These are phyloP conservation scores for Lophius piscatorius DNA, from an alignment of 2,113 vertebrate species.

Conservation along the genomic window DNA sequence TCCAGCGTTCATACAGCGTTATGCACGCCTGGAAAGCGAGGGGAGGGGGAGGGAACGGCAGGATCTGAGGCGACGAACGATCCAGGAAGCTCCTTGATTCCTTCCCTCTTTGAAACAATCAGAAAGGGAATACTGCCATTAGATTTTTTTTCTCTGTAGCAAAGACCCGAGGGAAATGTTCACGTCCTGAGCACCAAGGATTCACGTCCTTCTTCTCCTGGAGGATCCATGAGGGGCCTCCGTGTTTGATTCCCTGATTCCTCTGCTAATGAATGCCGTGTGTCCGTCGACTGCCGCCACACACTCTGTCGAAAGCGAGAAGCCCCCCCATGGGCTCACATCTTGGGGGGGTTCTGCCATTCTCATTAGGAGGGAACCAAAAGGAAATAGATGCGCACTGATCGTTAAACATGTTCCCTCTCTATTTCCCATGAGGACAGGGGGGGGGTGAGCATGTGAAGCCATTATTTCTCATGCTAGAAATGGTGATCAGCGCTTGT, in stretches of 20 bases:
- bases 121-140: constrained; percentile 57
- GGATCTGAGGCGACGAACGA: constrained; percentile 44
- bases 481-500: constrained; percentile 32
- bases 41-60: constrained; percentile 1
- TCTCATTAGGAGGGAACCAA: constrained; percentile 70
- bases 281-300: constrained; percentile 56
- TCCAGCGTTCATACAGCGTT: constrained; percentile 38
- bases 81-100: constrained; percentile 55
- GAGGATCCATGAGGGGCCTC: constrained; percentile 61
- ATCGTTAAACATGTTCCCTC: constrained; percentile 50
- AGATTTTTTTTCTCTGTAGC: constrained; percentile 49
- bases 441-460: not conserved
- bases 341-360: constrained; percentile 55
- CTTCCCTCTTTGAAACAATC: constrained; percentile 53
- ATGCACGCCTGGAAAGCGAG: constrained; percentile 37
- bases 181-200: constrained; percentile 58
- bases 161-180: constrained; percentile 58
- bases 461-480: constrained; percentile 5
- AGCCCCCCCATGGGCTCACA: constrained; percentile 51
- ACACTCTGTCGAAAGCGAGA: constrained; percentile 39
- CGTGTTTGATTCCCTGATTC: constrained; percentile 67
- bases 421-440: constrained; percentile 14
- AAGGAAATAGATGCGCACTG: constrained; percentile 48
- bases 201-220: constrained; percentile 60
- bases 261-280: constrained; percentile 67